Base-by-base conservation (phyloP, 2,113 vertebrate species). In the Brachypodius melanocephalos region DNA sequence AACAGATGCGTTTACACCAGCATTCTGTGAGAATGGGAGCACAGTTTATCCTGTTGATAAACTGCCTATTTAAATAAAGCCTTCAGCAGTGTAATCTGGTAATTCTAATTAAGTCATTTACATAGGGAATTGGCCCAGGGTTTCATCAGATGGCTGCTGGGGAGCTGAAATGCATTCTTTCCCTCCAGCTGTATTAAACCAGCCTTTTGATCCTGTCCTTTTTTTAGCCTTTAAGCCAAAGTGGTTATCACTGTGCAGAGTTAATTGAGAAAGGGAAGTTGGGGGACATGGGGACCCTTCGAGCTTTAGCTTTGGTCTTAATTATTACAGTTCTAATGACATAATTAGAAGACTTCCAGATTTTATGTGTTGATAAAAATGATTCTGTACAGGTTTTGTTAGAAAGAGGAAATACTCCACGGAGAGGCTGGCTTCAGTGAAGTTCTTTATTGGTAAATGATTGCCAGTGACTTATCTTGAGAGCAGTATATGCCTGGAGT, bases 51-150 rank as follows among this genome's bases (percentile, higher is more conserved):
- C 86, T 62, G 38, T 84, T 85, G 89, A 96, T 97, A 95, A 88
- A 90, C 93, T 96, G 96, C 86, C 96, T 96, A 94, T 96, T 98
- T 92, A 97, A 97, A 97, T 96, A 96, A 96, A 95, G 96, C 88
- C 93, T 97, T 97, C 95, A 95, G 93, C 90, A 19, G 88, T 93
- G 80, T 95, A 97, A 96, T 95, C 90, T 88, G 91, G 95, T 97
- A 96, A 97, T 98, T 98, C 95, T 97, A 96, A 98, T 97, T 96
- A 97, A 97, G 96, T 97, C 73, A 97, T 98, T 98, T 98, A 92
- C 96, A 96, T 97, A 97, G 87, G 95, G 97, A 94, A 97, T 95
- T 63, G 51, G 97, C 95, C 94, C 67, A 94, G 95, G 93, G 94
- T 97, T 97, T 95, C 97, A 89, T 97, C 94, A 96, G 96, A 96